These are phyloP conservation scores for Hormiphora californensis DNA, from an alignment of 37 sponge, comb jelly and placozoan species.

Conservation along the genomic window DNA sequence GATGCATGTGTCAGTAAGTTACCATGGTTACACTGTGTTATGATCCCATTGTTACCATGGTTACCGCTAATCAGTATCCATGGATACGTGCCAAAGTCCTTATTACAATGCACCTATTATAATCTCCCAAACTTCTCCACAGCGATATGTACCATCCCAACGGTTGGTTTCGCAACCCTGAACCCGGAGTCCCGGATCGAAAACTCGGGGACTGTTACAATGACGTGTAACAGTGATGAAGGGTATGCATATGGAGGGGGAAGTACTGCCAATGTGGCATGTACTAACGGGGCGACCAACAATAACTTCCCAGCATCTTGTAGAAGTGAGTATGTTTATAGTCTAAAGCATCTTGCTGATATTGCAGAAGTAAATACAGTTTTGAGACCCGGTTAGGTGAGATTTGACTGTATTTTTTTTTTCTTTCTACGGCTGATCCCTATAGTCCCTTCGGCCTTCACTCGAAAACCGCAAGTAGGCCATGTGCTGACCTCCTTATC, in stretches of 20 bases:
- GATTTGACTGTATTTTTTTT: too few species aligned
- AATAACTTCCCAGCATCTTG: slow-evolving; percentile 48
- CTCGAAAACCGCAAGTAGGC: too few species aligned
- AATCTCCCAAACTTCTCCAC: neutral
- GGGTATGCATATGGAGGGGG: neutral
- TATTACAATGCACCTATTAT: neutral
- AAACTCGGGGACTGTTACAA: neutral
- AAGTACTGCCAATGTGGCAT: neutral
- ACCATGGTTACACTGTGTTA: neutral
- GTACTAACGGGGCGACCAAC: neutral
- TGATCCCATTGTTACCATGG: neutral
- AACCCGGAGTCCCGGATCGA: neutral
- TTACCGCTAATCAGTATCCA: neutral
- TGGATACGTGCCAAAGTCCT: neutral
- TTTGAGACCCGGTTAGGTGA: too few species aligned
- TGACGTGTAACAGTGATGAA: neutral
- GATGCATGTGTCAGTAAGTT: neutral
- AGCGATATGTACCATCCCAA: neutral
- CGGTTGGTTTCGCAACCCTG: neutral
- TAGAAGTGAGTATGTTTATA: neutral
- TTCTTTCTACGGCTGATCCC: too few species aligned
- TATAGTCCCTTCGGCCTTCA: too few species aligned
- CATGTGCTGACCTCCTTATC: too few species aligned
- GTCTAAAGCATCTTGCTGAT: too few species aligned
- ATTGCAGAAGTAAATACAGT: too few species aligned